Percentiles rank a stretch among this genome's conserved stretches.
Conservation (phyloP, 2,888 invertebrate species). For the Ganaspis brasiliensis region DNA sequence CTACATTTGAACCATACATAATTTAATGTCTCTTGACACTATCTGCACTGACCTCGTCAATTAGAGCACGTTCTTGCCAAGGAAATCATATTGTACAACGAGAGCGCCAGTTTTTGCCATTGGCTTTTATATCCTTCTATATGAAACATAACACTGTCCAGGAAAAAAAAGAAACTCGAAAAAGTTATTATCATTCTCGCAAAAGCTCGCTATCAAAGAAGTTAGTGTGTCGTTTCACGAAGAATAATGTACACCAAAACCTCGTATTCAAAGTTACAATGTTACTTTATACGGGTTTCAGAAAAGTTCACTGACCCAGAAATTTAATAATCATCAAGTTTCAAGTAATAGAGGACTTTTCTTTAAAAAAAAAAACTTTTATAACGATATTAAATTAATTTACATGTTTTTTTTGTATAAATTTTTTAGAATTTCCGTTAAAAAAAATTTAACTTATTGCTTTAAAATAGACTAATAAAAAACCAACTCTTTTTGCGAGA, state of each 20-base stretch:
- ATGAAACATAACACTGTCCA: conserved; percentile 6
- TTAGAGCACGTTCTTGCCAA: not conserved
- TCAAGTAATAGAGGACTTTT: too few species aligned
- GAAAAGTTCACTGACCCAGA: conserved; percentile 10
- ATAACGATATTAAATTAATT: too few species aligned
- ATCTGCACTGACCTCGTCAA: conserved; percentile 21
- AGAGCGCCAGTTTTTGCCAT: not conserved
- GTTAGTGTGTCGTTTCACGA: conserved; percentile 15
- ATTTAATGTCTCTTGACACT: conserved; percentile 30
- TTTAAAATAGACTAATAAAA: not conserved
- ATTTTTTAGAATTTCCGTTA: too few species aligned
- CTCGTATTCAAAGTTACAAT: conserved; percentile 15
- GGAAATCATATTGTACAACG: not conserved
- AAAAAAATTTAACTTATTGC: too few species aligned
- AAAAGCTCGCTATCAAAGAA: conserved; percentile 13
- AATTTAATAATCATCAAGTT: not conserved
- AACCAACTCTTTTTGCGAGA: not conserved
- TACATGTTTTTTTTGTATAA: too few species aligned
- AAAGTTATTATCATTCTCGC: conserved; percentile 15
- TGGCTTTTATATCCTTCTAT: conserved; percentile 2
- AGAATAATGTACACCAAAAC: conserved; percentile 15
- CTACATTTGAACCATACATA: not conserved
- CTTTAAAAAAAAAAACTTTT: too few species aligned
- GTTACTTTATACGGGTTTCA: conserved; percentile 4
- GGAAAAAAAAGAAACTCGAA: conserved; percentile 1